These are phyloP conservation scores for Netelia inedita DNA, from an alignment of 2,888 invertebrate genomes.

Conservation along the genomic window DNA sequence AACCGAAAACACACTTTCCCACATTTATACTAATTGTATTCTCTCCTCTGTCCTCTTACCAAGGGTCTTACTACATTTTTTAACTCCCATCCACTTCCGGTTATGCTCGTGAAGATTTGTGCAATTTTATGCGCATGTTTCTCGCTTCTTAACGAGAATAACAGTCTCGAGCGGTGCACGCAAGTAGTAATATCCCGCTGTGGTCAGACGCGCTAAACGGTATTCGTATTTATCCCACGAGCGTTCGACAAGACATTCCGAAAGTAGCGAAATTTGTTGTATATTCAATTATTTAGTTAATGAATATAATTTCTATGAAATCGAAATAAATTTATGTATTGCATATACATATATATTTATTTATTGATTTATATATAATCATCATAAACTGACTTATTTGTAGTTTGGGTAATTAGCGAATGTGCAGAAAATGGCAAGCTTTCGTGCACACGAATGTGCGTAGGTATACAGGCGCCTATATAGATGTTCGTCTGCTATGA, in stretches of 20 bases:
- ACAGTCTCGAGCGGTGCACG: not conserved
- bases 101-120: not conserved
- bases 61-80: not conserved
- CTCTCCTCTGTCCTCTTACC: not conserved
- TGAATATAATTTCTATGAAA: too few relatives aligned
- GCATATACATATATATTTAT: too few relatives aligned
- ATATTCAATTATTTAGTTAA: too few relatives aligned
- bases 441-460: constrained; percentile 10
- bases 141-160: not conserved
- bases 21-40: constrained; percentile 28
- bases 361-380: too few relatives aligned
- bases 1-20: constrained; percentile 9
- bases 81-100: constrained; percentile 1
- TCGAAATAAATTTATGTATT: too few relatives aligned
- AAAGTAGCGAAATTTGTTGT: too few relatives aligned
- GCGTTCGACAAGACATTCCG: not conserved
- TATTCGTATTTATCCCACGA: not conserved
- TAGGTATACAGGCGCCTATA: not conserved
- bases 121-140: not conserved
- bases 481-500: not conserved
- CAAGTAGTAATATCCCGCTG: constrained; percentile 28
- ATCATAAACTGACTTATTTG: too few relatives aligned
- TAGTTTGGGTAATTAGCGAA: too few relatives aligned
- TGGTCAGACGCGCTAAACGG: constrained; percentile 2
- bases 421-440: not conserved